These are phyloP conservation scores for Oligia strigilis DNA, from an alignment of 2,888 invertebrate species.

Conservation along the genomic window DNA sequence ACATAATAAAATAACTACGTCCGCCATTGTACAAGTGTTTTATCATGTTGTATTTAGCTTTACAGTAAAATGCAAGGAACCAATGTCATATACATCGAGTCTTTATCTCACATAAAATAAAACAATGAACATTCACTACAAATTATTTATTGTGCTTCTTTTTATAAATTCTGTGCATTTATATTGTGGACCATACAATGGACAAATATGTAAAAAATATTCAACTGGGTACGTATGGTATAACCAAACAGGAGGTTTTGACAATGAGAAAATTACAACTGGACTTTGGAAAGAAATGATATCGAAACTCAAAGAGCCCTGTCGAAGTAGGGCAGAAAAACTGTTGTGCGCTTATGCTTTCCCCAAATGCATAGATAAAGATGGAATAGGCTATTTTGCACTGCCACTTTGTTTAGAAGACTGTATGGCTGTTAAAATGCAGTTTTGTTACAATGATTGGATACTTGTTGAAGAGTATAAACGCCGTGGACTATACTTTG, in stretches of 20 bases:
- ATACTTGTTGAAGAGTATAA: conserved; percentile 97
- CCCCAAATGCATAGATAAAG: conserved; percentile 94
- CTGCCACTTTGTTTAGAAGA: conserved; percentile 97
- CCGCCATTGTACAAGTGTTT: conserved; percentile 86
- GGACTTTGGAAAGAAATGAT: conserved; percentile 97
- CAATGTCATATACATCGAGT: conserved; percentile 77
- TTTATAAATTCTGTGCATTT: conserved; percentile 90
- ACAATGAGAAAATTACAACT: conserved; percentile 96
- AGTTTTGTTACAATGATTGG: conserved; percentile 98
- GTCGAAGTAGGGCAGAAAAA: conserved; percentile 96
- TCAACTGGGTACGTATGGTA: conserved; percentile 94
- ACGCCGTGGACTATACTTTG: conserved; percentile 93
- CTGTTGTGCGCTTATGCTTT: conserved; percentile 98
- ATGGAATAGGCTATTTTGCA: conserved; percentile 91
- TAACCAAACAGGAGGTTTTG: conserved; percentile 93
- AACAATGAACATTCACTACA: conserved; percentile 82
- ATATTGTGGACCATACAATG: conserved; percentile 97
- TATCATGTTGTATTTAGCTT: conserved; percentile 72
- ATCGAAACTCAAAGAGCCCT: conserved; percentile 94
- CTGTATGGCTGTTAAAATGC: conserved; percentile 96
- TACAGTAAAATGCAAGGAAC: conserved; percentile 84
- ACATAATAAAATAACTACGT: conserved; percentile 80
- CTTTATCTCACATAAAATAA: conserved; percentile 75
- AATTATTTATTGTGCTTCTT: conserved; percentile 82
- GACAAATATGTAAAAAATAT: conserved; percentile 94